phyloP scores from a whole-genome alignment of 2,113 vertebrate genomes.

The Corvus cornix region DNA sequence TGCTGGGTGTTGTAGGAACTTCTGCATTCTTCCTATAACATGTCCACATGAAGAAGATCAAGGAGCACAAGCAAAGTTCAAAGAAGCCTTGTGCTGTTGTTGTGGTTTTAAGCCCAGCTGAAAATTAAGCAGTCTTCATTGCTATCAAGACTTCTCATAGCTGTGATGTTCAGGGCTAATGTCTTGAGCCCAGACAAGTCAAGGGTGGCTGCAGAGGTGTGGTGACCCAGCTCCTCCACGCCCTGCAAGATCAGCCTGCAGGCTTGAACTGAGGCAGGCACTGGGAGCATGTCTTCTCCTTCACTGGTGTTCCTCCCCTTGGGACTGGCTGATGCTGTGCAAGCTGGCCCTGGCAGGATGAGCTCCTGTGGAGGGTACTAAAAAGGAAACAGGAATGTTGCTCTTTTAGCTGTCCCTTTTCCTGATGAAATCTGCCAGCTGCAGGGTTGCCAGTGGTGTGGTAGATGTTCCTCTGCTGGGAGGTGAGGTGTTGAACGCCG shows the following conservation, averaged over 20 bases:
- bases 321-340: not conserved
- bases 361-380: not conserved
- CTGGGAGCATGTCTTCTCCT: not conserved
- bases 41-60: not conserved
- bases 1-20: not conserved
- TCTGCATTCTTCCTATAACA: not conserved
- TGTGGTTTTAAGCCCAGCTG: not conserved
- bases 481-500: not conserved
- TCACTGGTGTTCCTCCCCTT: accelerated
- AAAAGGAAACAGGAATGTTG: not conserved
- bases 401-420: not conserved
- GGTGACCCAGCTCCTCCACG: not conserved
- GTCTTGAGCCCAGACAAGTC: not conserved
- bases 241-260: not conserved
- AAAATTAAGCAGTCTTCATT: not conserved
- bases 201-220: not conserved
- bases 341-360: not conserved
- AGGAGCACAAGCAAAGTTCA: not conserved
- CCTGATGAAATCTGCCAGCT: not conserved
- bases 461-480: not conserved
- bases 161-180: not conserved
- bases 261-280: not conserved
- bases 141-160: not conserved
- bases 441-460: accelerated
- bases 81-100: not conserved